Evolutionary conservation across 2,113 vertebrate genomes (phyloP).

Genomic region (Aplodontia rufa): DNA sequence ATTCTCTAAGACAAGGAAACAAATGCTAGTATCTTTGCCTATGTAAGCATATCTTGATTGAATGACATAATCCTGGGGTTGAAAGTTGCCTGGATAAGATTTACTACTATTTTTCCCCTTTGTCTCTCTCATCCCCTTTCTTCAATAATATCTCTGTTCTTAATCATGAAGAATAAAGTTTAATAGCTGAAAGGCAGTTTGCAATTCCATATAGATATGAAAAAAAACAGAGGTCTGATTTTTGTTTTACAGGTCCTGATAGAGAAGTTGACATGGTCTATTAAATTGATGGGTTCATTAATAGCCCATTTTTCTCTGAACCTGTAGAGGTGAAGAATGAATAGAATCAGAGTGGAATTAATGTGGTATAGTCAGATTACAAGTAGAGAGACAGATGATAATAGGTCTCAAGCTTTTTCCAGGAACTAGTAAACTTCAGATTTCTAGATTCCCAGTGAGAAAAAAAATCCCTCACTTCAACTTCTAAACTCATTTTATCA

Average conservation of each 20-base stretch:
- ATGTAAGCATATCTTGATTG: not conserved
- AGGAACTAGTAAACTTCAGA: not conserved
- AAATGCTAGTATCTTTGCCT: not conserved
- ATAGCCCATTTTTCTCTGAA: not conserved
- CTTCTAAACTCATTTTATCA: not conserved
- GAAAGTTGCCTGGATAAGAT: not conserved
- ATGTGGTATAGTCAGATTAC: not conserved
- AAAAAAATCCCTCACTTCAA: not conserved
- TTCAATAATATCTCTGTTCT: not conserved
- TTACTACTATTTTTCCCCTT: slow-evolving; percentile 28
- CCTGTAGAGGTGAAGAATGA: not conserved
- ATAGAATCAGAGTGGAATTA: not conserved
- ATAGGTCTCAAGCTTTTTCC: not conserved
- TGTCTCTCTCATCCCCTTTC: not conserved
- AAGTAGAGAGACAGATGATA: not conserved
- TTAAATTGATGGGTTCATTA: not conserved
- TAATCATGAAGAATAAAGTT: slow-evolving; percentile 25
- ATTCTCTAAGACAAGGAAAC: slow-evolving; percentile 23
- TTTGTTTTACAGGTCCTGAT: slow-evolving; percentile 6
- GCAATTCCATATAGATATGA: slow-evolving; percentile 5
- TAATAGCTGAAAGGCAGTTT: not conserved
- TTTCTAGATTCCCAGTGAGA: not conserved
- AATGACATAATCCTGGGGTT: not conserved
- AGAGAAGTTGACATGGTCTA: not conserved
- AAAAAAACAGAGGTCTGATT: not conserved